These are phyloP conservation scores for Oreonectes daqikongensis DNA, from an alignment of 2,797 vertebrate species.

Conservation along the genomic window DNA sequence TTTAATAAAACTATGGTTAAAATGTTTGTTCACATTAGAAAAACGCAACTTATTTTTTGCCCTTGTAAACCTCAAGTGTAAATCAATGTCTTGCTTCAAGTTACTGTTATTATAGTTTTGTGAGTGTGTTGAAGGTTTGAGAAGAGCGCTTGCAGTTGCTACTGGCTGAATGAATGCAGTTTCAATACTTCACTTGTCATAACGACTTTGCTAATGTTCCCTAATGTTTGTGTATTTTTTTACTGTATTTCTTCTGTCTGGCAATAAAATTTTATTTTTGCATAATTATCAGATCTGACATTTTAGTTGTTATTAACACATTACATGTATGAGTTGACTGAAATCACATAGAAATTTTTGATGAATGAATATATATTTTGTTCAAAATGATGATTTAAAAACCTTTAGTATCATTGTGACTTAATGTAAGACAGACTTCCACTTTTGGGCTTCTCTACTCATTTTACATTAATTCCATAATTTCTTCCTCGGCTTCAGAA, in stretches of 20 bases:
- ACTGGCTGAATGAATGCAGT: constrained; percentile 57
- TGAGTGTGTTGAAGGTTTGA: not conserved
- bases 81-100: constrained; percentile 14
- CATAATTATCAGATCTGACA: constrained; percentile 71
- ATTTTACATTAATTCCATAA: too few relatives aligned
- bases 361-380: too few relatives aligned
- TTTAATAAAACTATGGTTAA: constrained; percentile 32
- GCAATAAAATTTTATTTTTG: constrained; percentile 98
- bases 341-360: too few relatives aligned
- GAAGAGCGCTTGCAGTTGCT: constrained; percentile 21
- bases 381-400: too few relatives aligned
- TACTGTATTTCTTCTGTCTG: constrained; percentile 78
- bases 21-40: constrained; percentile 23
- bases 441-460: too few relatives aligned
- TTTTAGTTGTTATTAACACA: constrained; percentile 23
- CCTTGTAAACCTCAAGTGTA: constrained; percentile 23
- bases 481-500: too few relatives aligned
- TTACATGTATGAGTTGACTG: not conserved
- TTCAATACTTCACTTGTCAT: constrained; percentile 39
- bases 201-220: constrained; percentile 33
- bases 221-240: constrained; percentile 55
- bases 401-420: too few relatives aligned
- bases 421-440: too few relatives aligned
- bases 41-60: not conserved
- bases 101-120: constrained; percentile 11